These are phyloP conservation scores for Xyrichtys novacula DNA, from an alignment of 2,797 vertebrate genomes.

Conservation along the genomic window DNA sequence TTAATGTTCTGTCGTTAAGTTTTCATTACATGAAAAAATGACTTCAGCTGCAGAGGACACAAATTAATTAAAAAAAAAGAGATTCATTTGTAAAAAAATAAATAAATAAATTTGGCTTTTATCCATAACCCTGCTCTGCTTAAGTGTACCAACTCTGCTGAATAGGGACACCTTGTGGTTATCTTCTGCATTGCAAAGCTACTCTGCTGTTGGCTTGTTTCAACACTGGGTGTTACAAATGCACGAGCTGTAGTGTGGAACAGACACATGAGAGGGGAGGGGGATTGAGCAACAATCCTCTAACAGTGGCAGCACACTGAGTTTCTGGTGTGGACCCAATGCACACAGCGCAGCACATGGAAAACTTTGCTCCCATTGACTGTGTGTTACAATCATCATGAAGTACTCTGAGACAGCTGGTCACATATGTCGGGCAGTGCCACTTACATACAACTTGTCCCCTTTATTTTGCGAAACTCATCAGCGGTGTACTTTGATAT, in stretches of 20 bases:
- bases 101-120: neutral
- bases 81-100: neutral
- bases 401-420: too few relatives aligned
- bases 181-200: neutral
- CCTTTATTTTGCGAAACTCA: too few relatives aligned
- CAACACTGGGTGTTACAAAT: neutral
- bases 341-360: too few relatives aligned
- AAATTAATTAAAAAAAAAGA: too few relatives aligned
- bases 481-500: too few relatives aligned
- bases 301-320: constrained; percentile 5
- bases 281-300: neutral
- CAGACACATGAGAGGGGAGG: neutral
- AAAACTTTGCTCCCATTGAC: too few relatives aligned
- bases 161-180: constrained; percentile 41
- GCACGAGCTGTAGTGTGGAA: neutral
- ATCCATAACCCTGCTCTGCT: neutral
- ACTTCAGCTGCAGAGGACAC: too few relatives aligned
- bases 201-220: neutral
- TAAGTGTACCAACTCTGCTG: neutral
- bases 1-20: too few relatives aligned
- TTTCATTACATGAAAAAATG: too few relatives aligned
- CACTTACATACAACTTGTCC: too few relatives aligned
- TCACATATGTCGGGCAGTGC: too few relatives aligned
- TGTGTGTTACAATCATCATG: too few relatives aligned
- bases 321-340: neutral